phyloP scores from a whole-genome alignment of 1,140 invertebrate genomes.

The Bemisia tabaci region DNA sequence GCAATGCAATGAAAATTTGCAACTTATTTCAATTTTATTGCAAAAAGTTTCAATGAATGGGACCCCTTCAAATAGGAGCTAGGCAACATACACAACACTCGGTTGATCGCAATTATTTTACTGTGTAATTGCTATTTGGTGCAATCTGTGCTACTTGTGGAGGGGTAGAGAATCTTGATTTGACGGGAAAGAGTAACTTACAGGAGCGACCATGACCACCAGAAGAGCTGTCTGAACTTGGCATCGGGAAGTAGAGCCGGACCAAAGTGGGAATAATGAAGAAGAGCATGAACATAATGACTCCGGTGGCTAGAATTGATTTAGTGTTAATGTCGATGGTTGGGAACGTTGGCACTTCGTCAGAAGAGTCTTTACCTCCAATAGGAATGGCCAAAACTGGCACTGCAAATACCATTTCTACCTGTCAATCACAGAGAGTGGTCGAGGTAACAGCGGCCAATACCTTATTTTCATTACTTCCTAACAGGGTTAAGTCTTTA shows the following conservation, averaged over 20 bases:
- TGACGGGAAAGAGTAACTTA: too few relatives aligned
- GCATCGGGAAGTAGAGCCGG: slow-evolving; percentile 9
- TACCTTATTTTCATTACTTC: too few relatives aligned
- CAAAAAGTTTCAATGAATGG: too few relatives aligned
- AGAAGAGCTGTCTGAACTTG: neutral
- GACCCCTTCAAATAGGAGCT: too few relatives aligned
- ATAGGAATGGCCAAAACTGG: slow-evolving; percentile 16
- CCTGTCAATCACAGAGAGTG: slow-evolving; percentile 12
- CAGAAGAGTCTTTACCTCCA: slow-evolving; percentile 7
- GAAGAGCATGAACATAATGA: slow-evolving; percentile 13
- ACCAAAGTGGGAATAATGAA: slow-evolving; percentile 13
- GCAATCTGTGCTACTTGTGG: too few relatives aligned
- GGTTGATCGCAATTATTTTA: too few relatives aligned
- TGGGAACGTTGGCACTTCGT: slow-evolving; percentile 1
- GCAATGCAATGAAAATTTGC: too few relatives aligned
- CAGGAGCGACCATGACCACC: neutral
- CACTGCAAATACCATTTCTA: slow-evolving; percentile 21
- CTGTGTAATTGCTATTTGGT: too few relatives aligned
- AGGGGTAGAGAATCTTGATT: too few relatives aligned
- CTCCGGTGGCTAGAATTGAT: slow-evolving; percentile 10
- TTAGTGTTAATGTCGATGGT: slow-evolving; percentile 10
- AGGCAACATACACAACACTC: too few relatives aligned
- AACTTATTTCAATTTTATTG: too few relatives aligned
- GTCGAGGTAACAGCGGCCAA: neutral
- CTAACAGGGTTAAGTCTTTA: too few relatives aligned